A percentile compares a stretch with the other conserved stretches of the same genome.
Evolutionary conservation across 1,140 invertebrate genomes (phyloP).

Genomic region (Drosophila mojavensis): DNA sequence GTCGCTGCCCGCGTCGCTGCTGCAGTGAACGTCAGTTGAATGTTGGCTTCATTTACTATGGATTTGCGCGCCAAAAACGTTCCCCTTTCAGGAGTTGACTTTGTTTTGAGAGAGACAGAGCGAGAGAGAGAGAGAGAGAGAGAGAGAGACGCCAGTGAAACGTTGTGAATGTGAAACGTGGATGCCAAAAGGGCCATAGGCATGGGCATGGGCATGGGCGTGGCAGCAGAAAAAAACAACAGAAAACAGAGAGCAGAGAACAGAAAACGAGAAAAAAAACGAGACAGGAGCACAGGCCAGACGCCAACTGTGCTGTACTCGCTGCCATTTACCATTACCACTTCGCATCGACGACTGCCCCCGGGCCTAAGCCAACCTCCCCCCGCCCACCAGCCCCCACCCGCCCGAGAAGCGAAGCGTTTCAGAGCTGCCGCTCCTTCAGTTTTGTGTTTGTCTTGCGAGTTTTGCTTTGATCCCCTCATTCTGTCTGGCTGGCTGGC

Average conservation of each 20-base stretch:
- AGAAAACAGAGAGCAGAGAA: too few species aligned
- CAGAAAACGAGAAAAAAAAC: conserved; percentile 2
- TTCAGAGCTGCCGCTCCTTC: conserved; percentile 29
- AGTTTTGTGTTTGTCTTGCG: conserved; percentile 50
- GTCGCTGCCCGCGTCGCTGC: conserved; percentile 31
- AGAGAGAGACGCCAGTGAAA: conserved; percentile 31
- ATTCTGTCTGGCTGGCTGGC: conserved; percentile 66
- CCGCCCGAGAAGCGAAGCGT: conserved; percentile 10
- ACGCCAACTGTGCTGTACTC: conserved; percentile 34
- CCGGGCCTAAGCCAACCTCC: conserved; percentile 10
- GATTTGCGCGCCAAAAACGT: conserved; percentile 75
- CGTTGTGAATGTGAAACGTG: conserved; percentile 44
- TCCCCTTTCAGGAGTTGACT: conserved; percentile 59
- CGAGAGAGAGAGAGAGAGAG: conserved; percentile 20
- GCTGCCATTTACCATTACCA: conserved; percentile 35
- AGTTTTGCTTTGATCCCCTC: conserved; percentile 77
- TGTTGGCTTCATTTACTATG: conserved; percentile 46
- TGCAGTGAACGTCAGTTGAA: conserved; percentile 33
- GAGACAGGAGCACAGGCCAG: conserved; percentile 69
- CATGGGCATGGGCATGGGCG: conserved; percentile 50
- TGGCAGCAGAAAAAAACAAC: conserved; percentile 31
- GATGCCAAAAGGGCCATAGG: conserved; percentile 26
- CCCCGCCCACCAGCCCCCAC: neutral
- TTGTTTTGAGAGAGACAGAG: conserved; percentile 59
- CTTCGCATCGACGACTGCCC: conserved; percentile 37